Base-by-base conservation (phyloP, 2,888 invertebrate genomes). In the Pammene fasciana region DNA sequence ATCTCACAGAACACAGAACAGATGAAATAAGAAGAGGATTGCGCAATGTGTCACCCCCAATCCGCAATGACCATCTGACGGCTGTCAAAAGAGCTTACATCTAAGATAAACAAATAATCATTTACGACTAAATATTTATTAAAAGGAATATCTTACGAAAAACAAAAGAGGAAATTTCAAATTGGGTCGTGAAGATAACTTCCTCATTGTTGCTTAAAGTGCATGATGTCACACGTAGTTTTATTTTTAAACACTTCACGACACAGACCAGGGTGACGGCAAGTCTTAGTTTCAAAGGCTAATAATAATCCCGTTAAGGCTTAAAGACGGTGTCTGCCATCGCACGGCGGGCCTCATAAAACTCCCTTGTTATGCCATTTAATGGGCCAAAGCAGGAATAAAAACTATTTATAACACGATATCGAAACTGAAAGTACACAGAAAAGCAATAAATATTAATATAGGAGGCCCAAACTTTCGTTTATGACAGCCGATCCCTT, bases 401-500 rank as follows among this genome's bases (percentile, higher is more conserved):
- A 82, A 81, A 76, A 77, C 88, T 90, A 91, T 91, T 91, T 90
- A 87, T 91, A 89, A 85, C 81, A 79, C 77, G 74, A 76, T 75
- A 82, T 82, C 82, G 84, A 87, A 86, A 88, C 85, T 87, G 85
- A 87, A 80, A 78, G 79, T 83, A 82, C 82, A 84, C 81, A 84
- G 84, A 83, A 74, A 79, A 80, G 86, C 81, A 85, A 87, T 92
- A 90, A 90, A 90, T 90, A 88, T 88, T 89, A 90, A 89, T 90
- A 89, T 84, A 74, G 80, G 73, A 71, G 74, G 72, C 76, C 79
- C 77, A 79, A 89, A 88, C 80, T 90, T 90, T 88, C 83, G 82
- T 86, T 87, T 87, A 86, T 84, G 82, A 83, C 76, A 73, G 65
- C 68, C 80, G 78, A 81, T 82, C 78, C 78, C 82, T 76, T 77